A percentile compares a stretch with the other conserved stretches of the same genome.
These are phyloP conservation scores for Aphelinus certus DNA, from an alignment of 1,140 invertebrate species.

Conservation along the genomic window DNA sequence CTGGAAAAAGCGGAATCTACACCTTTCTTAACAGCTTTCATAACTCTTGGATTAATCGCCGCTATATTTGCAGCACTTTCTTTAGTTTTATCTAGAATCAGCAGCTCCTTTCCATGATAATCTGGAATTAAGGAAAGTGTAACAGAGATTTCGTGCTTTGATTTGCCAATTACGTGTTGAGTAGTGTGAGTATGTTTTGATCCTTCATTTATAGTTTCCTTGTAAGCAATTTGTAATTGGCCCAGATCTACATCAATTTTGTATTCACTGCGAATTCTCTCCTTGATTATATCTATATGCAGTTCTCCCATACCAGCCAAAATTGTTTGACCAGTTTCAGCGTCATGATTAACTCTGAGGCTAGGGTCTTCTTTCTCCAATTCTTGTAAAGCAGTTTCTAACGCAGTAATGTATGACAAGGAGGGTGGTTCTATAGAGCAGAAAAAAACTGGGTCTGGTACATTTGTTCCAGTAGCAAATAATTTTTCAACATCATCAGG, in stretches of 20 bases:
- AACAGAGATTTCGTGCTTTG: conserved; percentile 68
- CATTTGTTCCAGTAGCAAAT: conserved; percentile 71
- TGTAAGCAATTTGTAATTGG: conserved; percentile 92
- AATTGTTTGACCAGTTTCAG: conserved; percentile 86
- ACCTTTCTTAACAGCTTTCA: conserved; percentile 72
- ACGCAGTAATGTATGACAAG: conserved; percentile 73
- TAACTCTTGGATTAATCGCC: conserved; percentile 68
- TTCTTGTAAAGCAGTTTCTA: conserved; percentile 88
- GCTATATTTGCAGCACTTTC: conserved; percentile 74
- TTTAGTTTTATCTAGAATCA: conserved; percentile 71
- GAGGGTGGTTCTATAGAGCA: conserved; percentile 96
- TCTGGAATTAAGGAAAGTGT: conserved; percentile 69
- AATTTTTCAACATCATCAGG: conserved; percentile 54
- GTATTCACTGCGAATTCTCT: conserved; percentile 87
- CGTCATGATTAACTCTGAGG: conserved; percentile 78
- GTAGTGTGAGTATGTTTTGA: conserved; percentile 67
- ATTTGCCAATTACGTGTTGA: conserved; percentile 75
- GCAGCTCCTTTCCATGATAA: conserved; percentile 53
- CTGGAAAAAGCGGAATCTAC: conserved; percentile 71
- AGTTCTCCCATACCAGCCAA: conserved; percentile 95
- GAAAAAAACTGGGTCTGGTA: conserved; percentile 96
- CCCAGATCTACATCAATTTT: conserved; percentile 94
- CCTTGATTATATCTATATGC: conserved; percentile 94
- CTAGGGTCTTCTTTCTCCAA: conserved; percentile 95
- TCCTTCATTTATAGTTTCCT: conserved; percentile 74